Evolutionary conservation across 2,113 vertebrate species (phyloP).

Genomic region (Naja naja): DNA sequence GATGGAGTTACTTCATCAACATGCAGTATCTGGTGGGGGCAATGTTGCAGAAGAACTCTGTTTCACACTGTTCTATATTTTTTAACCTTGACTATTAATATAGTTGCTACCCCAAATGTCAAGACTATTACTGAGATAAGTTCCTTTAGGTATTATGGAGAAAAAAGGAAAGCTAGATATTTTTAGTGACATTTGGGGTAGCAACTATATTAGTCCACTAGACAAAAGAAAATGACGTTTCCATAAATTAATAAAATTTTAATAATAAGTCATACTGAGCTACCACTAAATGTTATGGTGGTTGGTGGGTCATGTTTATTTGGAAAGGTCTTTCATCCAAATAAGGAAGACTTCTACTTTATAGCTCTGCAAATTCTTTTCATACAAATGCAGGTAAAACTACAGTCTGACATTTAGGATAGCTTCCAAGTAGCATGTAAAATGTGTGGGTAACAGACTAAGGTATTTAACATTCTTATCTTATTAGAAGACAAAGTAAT

Average conservation of each 20-base stretch:
- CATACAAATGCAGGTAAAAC: background rate
- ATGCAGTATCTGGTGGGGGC: background rate
- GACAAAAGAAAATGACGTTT: background rate
- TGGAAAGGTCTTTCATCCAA: background rate
- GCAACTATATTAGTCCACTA: background rate
- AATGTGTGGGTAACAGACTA: background rate
- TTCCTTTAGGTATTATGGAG: background rate
- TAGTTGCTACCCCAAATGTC: too few relatives aligned
- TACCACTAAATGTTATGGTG: background rate
- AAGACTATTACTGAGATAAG: background rate
- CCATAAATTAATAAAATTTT: background rate
- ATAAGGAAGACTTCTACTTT: background rate
- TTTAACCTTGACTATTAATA: background rate
- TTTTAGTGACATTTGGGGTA: background rate
- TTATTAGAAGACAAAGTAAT: background rate
- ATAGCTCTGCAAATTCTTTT: background rate
- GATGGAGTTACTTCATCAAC: background rate
- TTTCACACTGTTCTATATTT: background rate
- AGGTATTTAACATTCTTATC: background rate
- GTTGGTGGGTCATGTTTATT: background rate
- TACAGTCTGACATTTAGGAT: background rate
- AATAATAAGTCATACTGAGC: background rate
- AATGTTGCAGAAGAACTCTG: background rate
- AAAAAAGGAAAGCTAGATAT: background rate
- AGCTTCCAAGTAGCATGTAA: background rate